Evolutionary conservation across 2,797 vertebrate species (phyloP), one percentile per base, ranked within the genome.

Genomic region (Cynodonichthys magdalenae): DNA sequence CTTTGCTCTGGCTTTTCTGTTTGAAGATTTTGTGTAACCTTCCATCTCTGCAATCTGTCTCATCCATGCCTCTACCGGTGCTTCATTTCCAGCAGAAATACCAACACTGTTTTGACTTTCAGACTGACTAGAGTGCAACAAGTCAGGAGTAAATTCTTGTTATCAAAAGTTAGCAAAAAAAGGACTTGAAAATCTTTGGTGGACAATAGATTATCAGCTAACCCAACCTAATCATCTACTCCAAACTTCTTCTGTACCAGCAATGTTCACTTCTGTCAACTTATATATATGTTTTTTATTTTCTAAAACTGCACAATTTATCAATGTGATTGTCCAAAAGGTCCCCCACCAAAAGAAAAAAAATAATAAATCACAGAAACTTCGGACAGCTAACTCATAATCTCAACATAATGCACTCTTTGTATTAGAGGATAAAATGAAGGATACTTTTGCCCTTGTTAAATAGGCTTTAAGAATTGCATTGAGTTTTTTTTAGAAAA

Each of bases 381-480:
- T 36, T 53, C 17, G n/a, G 11, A 39, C 34, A 24, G 14, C 5
- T 2, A 34, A 34, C 34, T 34, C 34, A 11, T 9, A 36, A 36
- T 36, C 10, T 36, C 34, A 41, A 9, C 20, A 20, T 4, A 49
- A 20, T 27, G 34, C 11, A 36, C 1, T 10, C 6, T 39, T 2
- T 60, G 4, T 34, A 19, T 56, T 27, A 54, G 17, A 59, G 20
- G 19, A 45, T 34, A 34, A 47, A 66, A 60, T 58, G 4, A 59
- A 47, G 45, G 15, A 49, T 45, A 17, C 18, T 64, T 53, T 45
- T 24, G 1, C 53, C 18, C 20, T 46, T 9, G 34, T 18, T 18
- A 46, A 18, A 50, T n/a, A 53, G 17, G 46, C 47, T 47, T 53
- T 36, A 51, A 29, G 50, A 50, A 57, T 52, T 17, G 36, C 18